Base-by-base conservation (phyloP, 2,113 vertebrate species). In the Spea bombifrons region DNA sequence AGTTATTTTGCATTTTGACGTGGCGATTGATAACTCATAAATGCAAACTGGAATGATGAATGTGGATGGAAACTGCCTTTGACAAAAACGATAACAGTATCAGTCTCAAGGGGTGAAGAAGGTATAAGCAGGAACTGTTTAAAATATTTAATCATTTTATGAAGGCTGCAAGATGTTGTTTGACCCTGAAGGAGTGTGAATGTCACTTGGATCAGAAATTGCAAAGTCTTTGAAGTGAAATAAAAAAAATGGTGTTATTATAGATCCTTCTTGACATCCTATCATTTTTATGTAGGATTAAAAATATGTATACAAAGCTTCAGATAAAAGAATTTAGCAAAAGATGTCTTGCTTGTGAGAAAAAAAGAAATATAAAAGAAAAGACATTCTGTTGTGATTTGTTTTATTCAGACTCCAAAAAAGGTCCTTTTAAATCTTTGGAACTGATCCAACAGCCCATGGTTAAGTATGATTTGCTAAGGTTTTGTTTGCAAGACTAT, bases 111-210 rank as follows among this genome's bases (percentile, higher is more conserved):
- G 92, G 93, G 92, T 92, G 82, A 91, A 90, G 91, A 94, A 94
- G 92, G 94, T 94, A 94, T 93, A 93, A 94, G 94, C 92, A 94
- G 94, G 91, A 95, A 93, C 96, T 97, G 95, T 95, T 98, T 97
- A 98, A 98, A 98, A 98, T 98, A 98, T 98, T 98, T 98, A 98
- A 98, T 98, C 96, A 98, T 98, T 96, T 96, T 96, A 96, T 94
- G 92, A 94, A 97, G 94, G 94, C 94, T 93, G 93, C 89, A 95
- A 96, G 94, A 96, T 96, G 96, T 93, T 94, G 94, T 96, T 96
- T 98, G 97, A 99, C 97, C 97, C 96, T 97, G 96, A 95, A 98
- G 95, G 95, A 96, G 94, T 92, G 92, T 95, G 95, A 98, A 98
- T 98, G 96, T 97, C 97, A 96, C 92, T 92, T 92, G 92, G 94